Percentiles rank a stretch among this genome's conserved stretches.
Conservation (phyloP, 2,888 invertebrate genomes). For the Peribatodes rhomboidaria region DNA sequence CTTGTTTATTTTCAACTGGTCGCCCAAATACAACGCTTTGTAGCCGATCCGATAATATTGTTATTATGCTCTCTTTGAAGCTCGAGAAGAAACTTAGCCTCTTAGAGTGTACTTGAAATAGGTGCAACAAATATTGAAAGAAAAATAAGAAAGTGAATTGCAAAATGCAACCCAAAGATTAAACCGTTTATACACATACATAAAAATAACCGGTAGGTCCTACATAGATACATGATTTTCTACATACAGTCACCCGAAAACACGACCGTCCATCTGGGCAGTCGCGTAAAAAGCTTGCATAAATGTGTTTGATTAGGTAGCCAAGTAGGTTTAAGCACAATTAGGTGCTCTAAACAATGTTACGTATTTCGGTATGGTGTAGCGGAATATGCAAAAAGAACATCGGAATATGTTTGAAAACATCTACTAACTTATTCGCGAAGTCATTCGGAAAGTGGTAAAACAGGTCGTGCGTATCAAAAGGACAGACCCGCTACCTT, state of each 20-base stretch:
- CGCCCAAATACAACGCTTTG: slow-evolving; percentile 9
- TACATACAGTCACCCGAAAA: too few relatives aligned
- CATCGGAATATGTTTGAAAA: slow-evolving; percentile 13
- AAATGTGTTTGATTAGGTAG: too few relatives aligned
- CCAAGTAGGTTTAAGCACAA: too few relatives aligned
- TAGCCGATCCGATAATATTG: slow-evolving; percentile 8
- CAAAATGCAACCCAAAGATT: too few relatives aligned
- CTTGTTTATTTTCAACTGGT: slow-evolving; percentile 28
- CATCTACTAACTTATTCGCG: slow-evolving; percentile 21
- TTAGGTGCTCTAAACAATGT: too few relatives aligned
- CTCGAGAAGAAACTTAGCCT: neutral
- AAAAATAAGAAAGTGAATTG: too few relatives aligned
- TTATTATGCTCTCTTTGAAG: slow-evolving; percentile 11
- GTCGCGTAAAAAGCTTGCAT: too few relatives aligned
- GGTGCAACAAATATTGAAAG: too few relatives aligned
- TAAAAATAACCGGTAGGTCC: too few relatives aligned
- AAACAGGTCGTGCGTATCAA: slow-evolving; percentile 42
- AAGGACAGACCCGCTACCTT: slow-evolving; percentile 33
- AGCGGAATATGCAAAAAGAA: slow-evolving; percentile 2
- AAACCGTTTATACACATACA: too few relatives aligned
- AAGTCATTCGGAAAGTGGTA: slow-evolving; percentile 18
- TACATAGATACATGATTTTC: too few relatives aligned
- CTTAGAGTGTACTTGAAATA: neutral
- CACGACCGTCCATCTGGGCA: too few relatives aligned
- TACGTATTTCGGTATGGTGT: neutral